Conservation (phyloP, 2,113 vertebrate genomes). For the Periophthalmus modestus region DNA sequence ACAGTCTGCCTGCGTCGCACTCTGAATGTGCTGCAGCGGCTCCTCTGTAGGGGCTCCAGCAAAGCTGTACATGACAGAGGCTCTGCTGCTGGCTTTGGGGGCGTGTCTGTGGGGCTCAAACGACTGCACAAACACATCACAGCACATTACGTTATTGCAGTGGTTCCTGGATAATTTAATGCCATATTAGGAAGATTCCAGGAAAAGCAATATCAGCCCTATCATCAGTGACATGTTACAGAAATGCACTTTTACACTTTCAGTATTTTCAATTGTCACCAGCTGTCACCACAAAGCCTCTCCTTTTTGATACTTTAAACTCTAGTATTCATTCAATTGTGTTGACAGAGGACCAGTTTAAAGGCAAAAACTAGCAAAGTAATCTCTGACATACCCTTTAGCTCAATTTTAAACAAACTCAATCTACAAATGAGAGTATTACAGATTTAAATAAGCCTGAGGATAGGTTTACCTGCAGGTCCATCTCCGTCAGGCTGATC, state of each 20-base stretch:
- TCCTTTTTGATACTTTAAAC: too few relatives aligned
- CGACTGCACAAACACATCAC: constrained; percentile 73
- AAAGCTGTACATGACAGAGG: constrained; percentile 89
- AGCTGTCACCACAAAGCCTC: too few relatives aligned
- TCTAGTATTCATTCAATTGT: too few relatives aligned
- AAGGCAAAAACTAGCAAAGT: not conserved
- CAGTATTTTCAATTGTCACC: too few relatives aligned
- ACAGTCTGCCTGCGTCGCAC: constrained; percentile 83
- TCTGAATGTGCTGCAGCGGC: constrained; percentile 94
- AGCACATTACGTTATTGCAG: too few relatives aligned
- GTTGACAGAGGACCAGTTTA: too few relatives aligned
- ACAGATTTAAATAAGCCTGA: not conserved
- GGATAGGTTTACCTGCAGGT: constrained; percentile 84
- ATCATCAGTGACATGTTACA: too few relatives aligned
- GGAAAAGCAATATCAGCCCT: too few relatives aligned
- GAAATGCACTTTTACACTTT: too few relatives aligned
- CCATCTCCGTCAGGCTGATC: constrained; percentile 95
- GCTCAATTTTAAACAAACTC: too few relatives aligned
- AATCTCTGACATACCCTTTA: not conserved
- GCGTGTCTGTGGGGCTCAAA: constrained; percentile 85
- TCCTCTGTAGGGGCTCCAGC: constrained; percentile 85
- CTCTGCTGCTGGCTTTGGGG: constrained; percentile 75
- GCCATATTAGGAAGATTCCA: too few relatives aligned
- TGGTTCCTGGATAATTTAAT: too few relatives aligned
- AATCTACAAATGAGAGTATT: not conserved